These are phyloP conservation scores for Eira barbara DNA, from an alignment of 2,113 vertebrate genomes.

Conservation along the genomic window DNA sequence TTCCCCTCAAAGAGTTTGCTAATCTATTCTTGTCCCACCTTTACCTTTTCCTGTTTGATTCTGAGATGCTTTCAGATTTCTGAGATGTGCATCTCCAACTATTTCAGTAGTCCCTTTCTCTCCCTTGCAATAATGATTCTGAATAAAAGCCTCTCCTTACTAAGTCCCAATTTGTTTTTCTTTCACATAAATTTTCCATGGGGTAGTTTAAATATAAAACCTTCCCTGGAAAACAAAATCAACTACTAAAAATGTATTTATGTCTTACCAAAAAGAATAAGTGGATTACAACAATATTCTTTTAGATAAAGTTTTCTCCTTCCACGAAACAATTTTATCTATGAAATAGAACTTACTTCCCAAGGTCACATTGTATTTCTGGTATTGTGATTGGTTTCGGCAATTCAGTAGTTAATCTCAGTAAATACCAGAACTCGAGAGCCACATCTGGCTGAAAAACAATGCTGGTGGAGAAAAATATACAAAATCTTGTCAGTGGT, in stretches of 20 bases:
- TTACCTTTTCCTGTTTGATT: not conserved
- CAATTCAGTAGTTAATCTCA: conserved; percentile 81
- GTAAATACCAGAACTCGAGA: conserved; percentile 89
- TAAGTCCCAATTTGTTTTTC: not conserved
- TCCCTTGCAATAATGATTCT: not conserved
- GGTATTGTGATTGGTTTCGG: conserved; percentile 78
- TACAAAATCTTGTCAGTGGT: conserved; percentile 7
- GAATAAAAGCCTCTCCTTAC: not conserved
- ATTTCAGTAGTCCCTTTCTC: not conserved
- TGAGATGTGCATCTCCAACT: not conserved
- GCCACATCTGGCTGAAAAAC: conserved; percentile 85
- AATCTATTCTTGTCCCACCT: not conserved
- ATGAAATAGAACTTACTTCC: conserved; percentile 73
- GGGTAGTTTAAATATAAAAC: not conserved
- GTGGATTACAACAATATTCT: not conserved
- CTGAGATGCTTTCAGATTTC: not conserved
- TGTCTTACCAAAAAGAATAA: not conserved
- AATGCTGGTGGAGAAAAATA: conserved; percentile 79
- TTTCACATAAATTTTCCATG: not conserved
- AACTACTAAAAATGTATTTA: not conserved
- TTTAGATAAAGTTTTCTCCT: not conserved
- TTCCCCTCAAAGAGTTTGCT: not conserved
- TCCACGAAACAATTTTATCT: not conserved
- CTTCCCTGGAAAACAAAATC: not conserved
- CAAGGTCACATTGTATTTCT: conserved; percentile 86